Evolutionary conservation across 2,888 invertebrate species (phyloP).

Genomic region (Carterocephalus palaemon): DNA sequence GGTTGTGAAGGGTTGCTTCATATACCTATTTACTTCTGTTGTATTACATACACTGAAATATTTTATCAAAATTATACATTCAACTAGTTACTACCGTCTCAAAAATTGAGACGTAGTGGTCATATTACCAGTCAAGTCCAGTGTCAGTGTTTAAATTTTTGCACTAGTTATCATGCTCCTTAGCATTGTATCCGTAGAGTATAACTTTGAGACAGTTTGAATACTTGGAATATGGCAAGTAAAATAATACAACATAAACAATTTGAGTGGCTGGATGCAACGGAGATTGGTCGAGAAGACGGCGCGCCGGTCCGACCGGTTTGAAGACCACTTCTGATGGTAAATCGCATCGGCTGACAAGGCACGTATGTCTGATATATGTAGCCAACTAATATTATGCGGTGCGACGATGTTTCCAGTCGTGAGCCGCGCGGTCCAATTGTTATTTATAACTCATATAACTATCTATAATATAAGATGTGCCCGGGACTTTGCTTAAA

Average conservation of each 20-base stretch:
- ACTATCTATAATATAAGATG: too few species aligned
- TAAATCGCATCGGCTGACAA: constrained; percentile 73
- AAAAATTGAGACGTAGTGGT: too few species aligned
- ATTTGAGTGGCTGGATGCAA: constrained; percentile 60
- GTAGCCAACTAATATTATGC: constrained; percentile 27
- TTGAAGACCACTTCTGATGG: constrained; percentile 66
- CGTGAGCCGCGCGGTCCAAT: constrained; percentile 20
- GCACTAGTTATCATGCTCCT: too few species aligned
- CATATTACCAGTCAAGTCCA: too few species aligned
- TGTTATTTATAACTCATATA: constrained; percentile 23
- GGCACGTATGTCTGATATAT: constrained; percentile 51
- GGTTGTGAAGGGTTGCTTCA: too few species aligned
- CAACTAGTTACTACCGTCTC: too few species aligned
- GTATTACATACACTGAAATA: too few species aligned
- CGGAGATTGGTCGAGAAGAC: constrained; percentile 54
- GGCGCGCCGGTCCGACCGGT: constrained; percentile 69
- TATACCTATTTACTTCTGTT: too few species aligned
- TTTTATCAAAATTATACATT: too few species aligned
- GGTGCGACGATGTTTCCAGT: constrained; percentile 24
- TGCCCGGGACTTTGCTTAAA: too few species aligned
- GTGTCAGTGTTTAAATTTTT: too few species aligned
- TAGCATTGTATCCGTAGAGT: too few species aligned
- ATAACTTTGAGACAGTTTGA: constrained; percentile 11
- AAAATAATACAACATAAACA: constrained; percentile 41
- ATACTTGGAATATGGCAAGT: constrained; percentile 21